Base-by-base conservation (phyloP, 2,888 invertebrate species). In the Coleophora flavipennella region DNA sequence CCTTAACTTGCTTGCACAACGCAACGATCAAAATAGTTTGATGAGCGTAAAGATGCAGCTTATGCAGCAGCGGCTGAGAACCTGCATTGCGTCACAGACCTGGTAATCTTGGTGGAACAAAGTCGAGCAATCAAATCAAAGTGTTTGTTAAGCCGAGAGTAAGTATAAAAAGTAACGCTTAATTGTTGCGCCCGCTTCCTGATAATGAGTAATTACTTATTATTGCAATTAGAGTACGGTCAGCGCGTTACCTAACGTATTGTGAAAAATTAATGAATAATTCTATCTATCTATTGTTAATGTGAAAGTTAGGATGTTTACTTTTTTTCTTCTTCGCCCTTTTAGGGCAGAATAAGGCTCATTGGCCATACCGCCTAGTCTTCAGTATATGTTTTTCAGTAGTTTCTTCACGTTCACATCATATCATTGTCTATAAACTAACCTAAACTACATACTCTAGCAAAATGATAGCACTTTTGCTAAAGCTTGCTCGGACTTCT, bases 151-250 rank as follows among this genome's bases (percentile, higher is more conserved):
- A 75, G 73, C 62, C 68, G 55, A 50, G 49, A 62, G 67, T 68
- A 80, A 50, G 49, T 62, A 67, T 68, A 80, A 80, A 79, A 81
- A 79, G 70, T 55, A 59, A 60, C 53, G 62, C 68, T 67, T 75
- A 74, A 72, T 79, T 75, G 80, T 71, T 68, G 70, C 67, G 59
- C 65, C 60, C 60, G 67, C 79, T 81, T 83, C 80, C 79, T 80
- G 67, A 76, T 81, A 78, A 79, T 75, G 64, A 76, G 67, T 75
- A 71, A 80, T 81, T 79, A 76, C 67, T 75, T 71, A 80, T 81
- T 79, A 79, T 72, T 66, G 67, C 73, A 80, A 80, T 80, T 76
- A 75, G 50, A 49, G 73, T 77, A 83, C 67, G 62, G 75, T 70
- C 67, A 60, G 71, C 63, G 55, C 51, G 55, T 56, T 51, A 66